Evolutionary conservation across 1,140 invertebrate genomes (phyloP).

Genomic region (Semibalanus balanoides): DNA sequence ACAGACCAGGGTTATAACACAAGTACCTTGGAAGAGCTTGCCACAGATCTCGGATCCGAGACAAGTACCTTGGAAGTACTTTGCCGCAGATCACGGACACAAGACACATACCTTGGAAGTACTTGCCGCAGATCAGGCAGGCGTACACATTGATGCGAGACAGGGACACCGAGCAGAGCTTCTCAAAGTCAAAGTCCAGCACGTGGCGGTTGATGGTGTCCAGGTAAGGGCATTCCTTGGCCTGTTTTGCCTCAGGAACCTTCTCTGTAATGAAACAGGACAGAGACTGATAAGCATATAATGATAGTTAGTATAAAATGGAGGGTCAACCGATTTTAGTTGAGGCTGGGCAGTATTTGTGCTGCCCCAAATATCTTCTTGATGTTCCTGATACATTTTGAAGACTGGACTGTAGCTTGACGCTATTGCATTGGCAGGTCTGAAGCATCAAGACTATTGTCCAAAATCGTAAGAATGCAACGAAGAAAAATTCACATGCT

Average conservation of each 20-base stretch:
- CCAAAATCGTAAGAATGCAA: too few species aligned
- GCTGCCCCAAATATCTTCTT: too few species aligned
- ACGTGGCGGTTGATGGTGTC: conserved; percentile 94
- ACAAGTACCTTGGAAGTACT: conserved; percentile 53
- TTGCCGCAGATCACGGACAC: background rate
- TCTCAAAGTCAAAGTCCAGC: conserved; percentile 99
- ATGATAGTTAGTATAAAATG: background rate
- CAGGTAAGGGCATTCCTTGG: conserved; percentile 66
- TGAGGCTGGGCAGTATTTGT: too few species aligned
- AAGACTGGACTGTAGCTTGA: too few species aligned
- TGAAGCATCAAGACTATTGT: too few species aligned
- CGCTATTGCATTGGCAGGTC: too few species aligned
- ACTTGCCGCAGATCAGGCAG: conserved; percentile 99
- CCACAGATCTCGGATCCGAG: background rate
- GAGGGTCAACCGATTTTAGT: too few species aligned
- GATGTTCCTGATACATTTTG: too few species aligned
- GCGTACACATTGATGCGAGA: conserved; percentile 99
- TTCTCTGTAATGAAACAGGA: background rate
- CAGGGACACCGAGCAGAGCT: conserved; percentile 93
- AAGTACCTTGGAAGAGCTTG: background rate
- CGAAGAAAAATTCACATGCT: too few species aligned
- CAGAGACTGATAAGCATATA: background rate
- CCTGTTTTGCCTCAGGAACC: background rate
- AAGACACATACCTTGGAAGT: conserved; percentile 62
- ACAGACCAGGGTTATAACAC: background rate